Evolutionary conservation across 2,113 vertebrate species (phyloP).

Genomic region (Corvus hawaiiensis): DNA sequence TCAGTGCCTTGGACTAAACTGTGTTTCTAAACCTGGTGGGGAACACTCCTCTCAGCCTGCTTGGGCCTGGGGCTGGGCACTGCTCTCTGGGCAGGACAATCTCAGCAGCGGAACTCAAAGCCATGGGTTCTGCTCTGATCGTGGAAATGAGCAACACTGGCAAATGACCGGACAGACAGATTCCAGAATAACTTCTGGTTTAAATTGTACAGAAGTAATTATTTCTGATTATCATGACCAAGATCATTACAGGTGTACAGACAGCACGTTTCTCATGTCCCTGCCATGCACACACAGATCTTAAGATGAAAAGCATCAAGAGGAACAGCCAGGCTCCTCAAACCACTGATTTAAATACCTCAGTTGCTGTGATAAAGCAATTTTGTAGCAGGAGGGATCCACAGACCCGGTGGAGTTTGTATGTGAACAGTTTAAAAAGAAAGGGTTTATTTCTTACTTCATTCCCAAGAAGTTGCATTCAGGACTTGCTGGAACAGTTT

Average conservation of each 20-base stretch:
- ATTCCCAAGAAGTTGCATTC: background rate
- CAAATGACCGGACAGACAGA: background rate
- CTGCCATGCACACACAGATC: background rate
- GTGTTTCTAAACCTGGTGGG: background rate
- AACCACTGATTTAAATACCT: background rate
- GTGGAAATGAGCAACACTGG: background rate
- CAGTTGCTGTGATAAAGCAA: background rate
- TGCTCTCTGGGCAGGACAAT: background rate
- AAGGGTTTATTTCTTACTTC: background rate
- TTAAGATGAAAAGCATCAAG: background rate
- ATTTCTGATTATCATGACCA: background rate
- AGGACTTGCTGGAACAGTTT: background rate
- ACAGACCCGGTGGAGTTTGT: background rate
- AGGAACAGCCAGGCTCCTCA: background rate
- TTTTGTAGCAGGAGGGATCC: background rate
- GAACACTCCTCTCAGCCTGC: background rate
- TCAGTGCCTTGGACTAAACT: background rate
- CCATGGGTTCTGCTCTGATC: background rate
- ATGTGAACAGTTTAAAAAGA: background rate
- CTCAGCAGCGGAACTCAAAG: background rate
- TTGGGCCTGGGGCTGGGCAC: background rate
- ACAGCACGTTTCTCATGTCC: background rate
- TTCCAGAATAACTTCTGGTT: background rate
- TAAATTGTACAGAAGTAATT: background rate
- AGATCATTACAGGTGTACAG: background rate